Base-by-base conservation (phyloP, 2,113 vertebrate species). In the Epinephelus lanceolatus region DNA sequence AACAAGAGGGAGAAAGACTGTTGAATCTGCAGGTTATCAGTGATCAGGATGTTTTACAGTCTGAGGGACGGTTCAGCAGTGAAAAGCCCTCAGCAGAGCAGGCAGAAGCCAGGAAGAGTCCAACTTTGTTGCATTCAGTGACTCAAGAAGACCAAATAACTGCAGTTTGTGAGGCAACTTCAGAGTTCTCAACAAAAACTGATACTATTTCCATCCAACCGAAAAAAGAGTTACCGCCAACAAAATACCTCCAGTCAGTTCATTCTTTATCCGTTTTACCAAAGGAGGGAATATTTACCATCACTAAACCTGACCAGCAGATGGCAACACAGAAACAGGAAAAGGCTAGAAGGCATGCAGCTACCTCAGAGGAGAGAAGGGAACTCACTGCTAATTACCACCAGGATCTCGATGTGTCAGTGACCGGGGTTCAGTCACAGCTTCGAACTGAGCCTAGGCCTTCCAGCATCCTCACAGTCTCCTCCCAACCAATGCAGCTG, bases 251-350 rank as follows among this genome's bases (percentile, higher is more conserved):
- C n/a, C 96, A 96, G 47, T 87, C 21, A 0, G 71, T 89, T 60
- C 85, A 96, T 23, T 59, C 33, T 19, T 74, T 86, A 19, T 27
- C 86, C 0, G 51, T 93, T n/a, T 88, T 97, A 60, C 78, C 89
- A 12, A 97, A 96, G 74, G 97, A 98, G 89, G 94, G 90, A 0
- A 10, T 88, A 2, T 74, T 96, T 53, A 60, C 51, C 18, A 30
- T 91, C 61, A 92, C 89, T 37, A 92, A 95, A 52, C 90, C 93
- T 12, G 80, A 69, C 0, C 76, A 92, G 80, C 90, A 95, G 75
- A 69, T 51, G 65, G 96, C 94, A 60, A 42, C 1, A 0, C 93
- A 91, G 78, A 95, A 85, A 71, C 81, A 88, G 61, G 96, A 97
- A 87, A 96, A 91, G 73, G 56, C 88, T 21, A 80, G 89, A 4